phyloP scores from a whole-genome alignment of 2,888 invertebrate genomes.

The Carterocephalus palaemon region DNA sequence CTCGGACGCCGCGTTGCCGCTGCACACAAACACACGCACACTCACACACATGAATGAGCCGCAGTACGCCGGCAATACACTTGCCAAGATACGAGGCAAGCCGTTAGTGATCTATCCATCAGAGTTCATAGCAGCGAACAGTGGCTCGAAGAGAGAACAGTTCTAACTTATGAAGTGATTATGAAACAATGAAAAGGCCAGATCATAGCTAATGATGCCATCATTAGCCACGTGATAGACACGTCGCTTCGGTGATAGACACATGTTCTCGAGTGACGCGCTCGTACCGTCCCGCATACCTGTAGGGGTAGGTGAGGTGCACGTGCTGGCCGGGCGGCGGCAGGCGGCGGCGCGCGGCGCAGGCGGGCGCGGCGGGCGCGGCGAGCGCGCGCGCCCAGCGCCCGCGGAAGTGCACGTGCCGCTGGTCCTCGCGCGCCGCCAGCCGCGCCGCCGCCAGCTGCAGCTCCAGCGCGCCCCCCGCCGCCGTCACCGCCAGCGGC shows the following conservation, averaged over 20 bases:
- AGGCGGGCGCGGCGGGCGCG: constrained; percentile 29
- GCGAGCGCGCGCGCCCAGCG: constrained; percentile 57
- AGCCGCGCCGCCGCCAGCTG: constrained; percentile 86
- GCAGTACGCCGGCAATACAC: background rate
- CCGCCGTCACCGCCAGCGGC: constrained; percentile 46
- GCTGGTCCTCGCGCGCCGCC: constrained; percentile 88
- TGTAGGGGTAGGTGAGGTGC: constrained; percentile 59
- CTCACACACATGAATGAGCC: background rate
- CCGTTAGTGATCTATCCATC: too few relatives aligned
- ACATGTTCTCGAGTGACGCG: too few relatives aligned
- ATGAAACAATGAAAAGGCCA: too few relatives aligned
- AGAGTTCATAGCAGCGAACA: too few relatives aligned
- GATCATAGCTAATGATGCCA: too few relatives aligned
- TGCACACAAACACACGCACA: constrained; percentile 25
- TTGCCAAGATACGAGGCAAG: too few relatives aligned
- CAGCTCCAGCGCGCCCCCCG: constrained; percentile 82
- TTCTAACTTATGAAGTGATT: too few relatives aligned
- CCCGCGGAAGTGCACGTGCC: constrained; percentile 88
- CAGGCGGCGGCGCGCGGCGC: constrained; percentile 42
- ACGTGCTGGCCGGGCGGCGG: constrained; percentile 50
- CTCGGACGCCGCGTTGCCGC: constrained; percentile 60
- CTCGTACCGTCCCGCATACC: constrained; percentile 36
- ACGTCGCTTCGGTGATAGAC: too few relatives aligned
- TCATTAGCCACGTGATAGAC: too few relatives aligned
- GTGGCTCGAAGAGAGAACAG: too few relatives aligned